Conservation (phyloP, 23 tunicate genomes). For the Trididemnum nubilum region DNA sequence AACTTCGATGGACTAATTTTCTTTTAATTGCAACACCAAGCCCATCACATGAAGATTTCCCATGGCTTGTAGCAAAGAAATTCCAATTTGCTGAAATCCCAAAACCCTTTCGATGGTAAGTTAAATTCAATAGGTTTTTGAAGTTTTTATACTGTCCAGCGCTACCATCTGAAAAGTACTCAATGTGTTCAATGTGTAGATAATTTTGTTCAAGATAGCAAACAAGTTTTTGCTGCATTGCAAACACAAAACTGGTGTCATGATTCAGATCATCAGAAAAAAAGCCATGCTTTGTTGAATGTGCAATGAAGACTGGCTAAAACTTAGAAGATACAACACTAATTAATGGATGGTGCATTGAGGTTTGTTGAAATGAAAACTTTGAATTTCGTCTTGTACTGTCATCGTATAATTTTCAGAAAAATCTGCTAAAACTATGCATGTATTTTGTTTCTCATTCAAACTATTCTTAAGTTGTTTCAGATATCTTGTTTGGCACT, state of each 20-base stretch:
- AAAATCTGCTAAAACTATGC: constrained; percentile 31
- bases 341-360: constrained; percentile 28
- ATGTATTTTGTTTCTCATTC: constrained; percentile 1
- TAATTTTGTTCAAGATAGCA: background rate
- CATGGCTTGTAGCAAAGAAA: constrained; percentile 31
- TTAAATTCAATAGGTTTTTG: constrained; percentile 13
- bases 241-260: constrained; percentile 29
- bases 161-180: constrained; percentile 14
- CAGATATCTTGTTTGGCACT: constrained; percentile 32
- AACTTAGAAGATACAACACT: background rate
- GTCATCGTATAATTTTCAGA: constrained; percentile 33
- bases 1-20: constrained; percentile 27
- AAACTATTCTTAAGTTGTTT: constrained; percentile 15
- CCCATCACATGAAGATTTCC: constrained; percentile 28
- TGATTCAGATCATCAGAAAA: constrained; percentile 29
- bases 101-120: constrained; percentile 16
- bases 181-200: constrained; percentile 9
- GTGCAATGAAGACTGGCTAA: background rate
- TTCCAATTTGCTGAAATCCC: constrained; percentile 18
- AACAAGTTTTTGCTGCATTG: constrained; percentile 11
- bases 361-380: constrained; percentile 27
- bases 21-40: too few relatives aligned
- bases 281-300: constrained; percentile 20
- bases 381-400: constrained; percentile 38
- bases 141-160: constrained; percentile 16